Percentiles rank a stretch among this genome's conserved stretches.
These are phyloP conservation scores for Elephas maximus DNA, from an alignment of 2,113 vertebrate species.

Conservation along the genomic window DNA sequence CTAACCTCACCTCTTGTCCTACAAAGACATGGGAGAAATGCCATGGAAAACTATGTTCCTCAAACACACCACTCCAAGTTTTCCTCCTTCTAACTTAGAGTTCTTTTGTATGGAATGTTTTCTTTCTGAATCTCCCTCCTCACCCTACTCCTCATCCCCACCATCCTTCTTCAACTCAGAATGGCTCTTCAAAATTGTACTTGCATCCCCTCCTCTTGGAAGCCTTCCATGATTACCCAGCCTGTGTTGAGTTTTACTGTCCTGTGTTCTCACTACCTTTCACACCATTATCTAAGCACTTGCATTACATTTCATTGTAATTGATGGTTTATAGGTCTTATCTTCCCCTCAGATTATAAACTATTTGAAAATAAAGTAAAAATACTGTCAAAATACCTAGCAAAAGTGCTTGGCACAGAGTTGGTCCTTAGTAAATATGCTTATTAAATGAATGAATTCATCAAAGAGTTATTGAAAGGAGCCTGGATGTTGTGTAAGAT, in stretches of 20 bases:
- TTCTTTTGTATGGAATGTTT: not conserved
- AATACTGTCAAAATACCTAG: not conserved
- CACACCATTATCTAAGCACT: not conserved
- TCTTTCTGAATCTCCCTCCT: not conserved
- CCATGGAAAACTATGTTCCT: not conserved
- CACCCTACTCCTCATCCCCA: not conserved
- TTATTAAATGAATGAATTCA: not conserved
- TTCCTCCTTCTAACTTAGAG: not conserved
- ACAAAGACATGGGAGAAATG: not conserved
- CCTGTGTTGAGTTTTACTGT: not conserved
- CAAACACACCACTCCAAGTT: not conserved
- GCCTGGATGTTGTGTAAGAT: not conserved
- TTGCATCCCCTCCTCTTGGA: slow-evolving; percentile 21
- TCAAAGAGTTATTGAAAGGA: slow-evolving; percentile 12
- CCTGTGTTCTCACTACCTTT: not conserved
- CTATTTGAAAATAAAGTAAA: slow-evolving; percentile 27
- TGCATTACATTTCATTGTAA: not conserved
- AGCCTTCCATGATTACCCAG: not conserved
- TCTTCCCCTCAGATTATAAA: not conserved
- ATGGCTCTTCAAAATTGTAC: not conserved
- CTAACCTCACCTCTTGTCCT: not conserved
- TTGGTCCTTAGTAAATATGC: not conserved
- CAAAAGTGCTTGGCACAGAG: not conserved
- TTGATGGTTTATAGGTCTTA: not conserved
- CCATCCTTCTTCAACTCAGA: not conserved